Conservation (phyloP, 2,888 invertebrate genomes). For the Nomada lathburiana region DNA sequence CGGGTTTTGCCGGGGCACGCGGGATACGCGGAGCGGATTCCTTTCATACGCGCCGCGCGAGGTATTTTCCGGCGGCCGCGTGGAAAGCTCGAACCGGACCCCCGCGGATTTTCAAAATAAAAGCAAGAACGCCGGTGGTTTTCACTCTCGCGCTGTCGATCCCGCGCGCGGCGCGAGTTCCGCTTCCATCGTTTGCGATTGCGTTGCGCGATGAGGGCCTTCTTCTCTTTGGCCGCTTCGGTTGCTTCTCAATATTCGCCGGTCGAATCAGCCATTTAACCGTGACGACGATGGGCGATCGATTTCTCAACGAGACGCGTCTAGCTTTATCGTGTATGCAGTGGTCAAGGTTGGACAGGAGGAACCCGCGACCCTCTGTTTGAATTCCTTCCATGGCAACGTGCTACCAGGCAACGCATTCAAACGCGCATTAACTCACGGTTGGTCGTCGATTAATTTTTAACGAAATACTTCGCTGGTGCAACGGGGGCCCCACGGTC, state of each 20-base stretch:
- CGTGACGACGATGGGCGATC: conserved; percentile 29
- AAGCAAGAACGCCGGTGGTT: neutral
- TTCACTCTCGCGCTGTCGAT: neutral
- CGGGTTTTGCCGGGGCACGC: neutral
- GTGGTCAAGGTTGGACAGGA: conserved; percentile 2
- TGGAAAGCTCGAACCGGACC: conserved; percentile 34
- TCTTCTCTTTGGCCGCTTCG: neutral
- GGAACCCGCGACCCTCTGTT: conserved; percentile 43
- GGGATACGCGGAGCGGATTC: conserved; percentile 38
- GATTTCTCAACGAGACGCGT: conserved; percentile 30
- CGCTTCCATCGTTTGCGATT: too few relatives aligned
- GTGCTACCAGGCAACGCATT: conserved; percentile 36
- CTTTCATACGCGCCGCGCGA: conserved; percentile 34
- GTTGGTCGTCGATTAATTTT: too few relatives aligned
- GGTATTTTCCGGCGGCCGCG: conserved; percentile 35
- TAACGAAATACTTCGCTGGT: too few relatives aligned
- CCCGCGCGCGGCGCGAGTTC: neutral
- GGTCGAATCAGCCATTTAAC: neutral
- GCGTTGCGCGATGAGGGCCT: neutral
- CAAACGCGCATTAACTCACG: neutral
- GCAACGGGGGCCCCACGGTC: too few relatives aligned
- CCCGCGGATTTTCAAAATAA: conserved; percentile 28
- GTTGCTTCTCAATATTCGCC: conserved; percentile 2
- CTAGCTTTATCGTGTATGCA: conserved; percentile 27
- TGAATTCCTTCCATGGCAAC: conserved; percentile 65